Base-by-base conservation (phyloP, 2,113 vertebrate genomes). In the Bambusicola thoracicus region DNA sequence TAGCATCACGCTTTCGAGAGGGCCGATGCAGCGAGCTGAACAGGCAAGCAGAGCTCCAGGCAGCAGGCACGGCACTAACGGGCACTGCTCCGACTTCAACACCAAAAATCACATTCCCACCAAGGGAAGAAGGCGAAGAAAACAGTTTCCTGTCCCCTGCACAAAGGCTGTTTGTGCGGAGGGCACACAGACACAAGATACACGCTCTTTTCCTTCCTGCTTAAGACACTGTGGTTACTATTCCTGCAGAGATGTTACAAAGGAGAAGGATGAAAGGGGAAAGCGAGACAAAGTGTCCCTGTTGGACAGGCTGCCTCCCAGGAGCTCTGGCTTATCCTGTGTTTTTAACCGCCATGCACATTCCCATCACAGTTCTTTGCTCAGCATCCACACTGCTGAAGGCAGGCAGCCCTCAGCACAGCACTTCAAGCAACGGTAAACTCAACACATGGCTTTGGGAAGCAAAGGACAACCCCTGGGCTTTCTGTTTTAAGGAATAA, bases 301-400 rank as follows among this genome's bases (percentile, higher is more conserved):
- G 4, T 51, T 16, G 2, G 58, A 40, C 1, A 1, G 0, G 0
- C 9, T 11, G 9, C 8, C 32, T 56, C 36, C 55, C 36, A 6
- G 0, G 8, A 44, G 40, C 7, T 43, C 32, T 40, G 66, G 18
- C 65, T 62, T 21, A 6, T 14, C 16, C 40, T 1, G 0, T 7
- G 51, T 5, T 48, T 59, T n/a, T 41, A 43, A 55, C 43, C 30
- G 15, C 20, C 6, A 4, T n/a, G 32, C 46, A 25, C 21, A 6
- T 2, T 22, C 4, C 11, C 40, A 81, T 3, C 14, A 8, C 21
- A 43, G n/a, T 19, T 66, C 46, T 62, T 73, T 30, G 14, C 41
- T 4, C 63, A 53, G 49, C 63, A 53, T n/a, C 63, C 30, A 2
- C 3, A 25, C 6, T 3, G 29, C 75, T 44, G 62, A 51, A 36